These are phyloP conservation scores for Pachypanchax playfairii DNA, from an alignment of 2,113 vertebrate genomes.

Conservation along the genomic window DNA sequence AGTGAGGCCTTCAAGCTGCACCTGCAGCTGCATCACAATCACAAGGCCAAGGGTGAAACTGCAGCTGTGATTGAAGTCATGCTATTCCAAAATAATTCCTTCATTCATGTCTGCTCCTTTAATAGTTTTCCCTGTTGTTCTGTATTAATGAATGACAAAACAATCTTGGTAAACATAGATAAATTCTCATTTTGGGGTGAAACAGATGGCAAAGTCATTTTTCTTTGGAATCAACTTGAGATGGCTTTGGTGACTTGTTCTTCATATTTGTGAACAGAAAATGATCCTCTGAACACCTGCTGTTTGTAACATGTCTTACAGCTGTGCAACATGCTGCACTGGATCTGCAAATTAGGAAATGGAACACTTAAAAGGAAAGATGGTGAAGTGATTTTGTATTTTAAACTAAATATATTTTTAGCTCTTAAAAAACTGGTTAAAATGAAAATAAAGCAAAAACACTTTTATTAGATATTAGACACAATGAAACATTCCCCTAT, in stretches of 20 bases:
- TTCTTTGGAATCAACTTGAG: slow-evolving; percentile 8
- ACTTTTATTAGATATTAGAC: neutral
- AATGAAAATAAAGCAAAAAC: neutral
- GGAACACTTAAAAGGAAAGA: neutral
- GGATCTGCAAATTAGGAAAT: neutral
- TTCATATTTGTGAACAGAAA: slow-evolving; percentile 7
- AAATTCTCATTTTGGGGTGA: neutral
- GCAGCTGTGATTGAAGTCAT: slow-evolving; percentile 62
- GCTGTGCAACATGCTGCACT: neutral
- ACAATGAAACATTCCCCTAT: slow-evolving; percentile 1
- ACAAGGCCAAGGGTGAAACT: slow-evolving; percentile 53
- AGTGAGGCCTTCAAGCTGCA: slow-evolving; percentile 57
- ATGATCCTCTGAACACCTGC: neutral
- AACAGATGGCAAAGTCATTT: slow-evolving; percentile 26
- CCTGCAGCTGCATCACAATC: slow-evolving; percentile 68
- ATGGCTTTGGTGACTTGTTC: slow-evolving; percentile 12
- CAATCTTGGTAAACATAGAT: slow-evolving; percentile 8
- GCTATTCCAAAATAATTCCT: slow-evolving; percentile 27
- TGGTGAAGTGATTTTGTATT: neutral
- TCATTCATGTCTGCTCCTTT: slow-evolving; percentile 9
- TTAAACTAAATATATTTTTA: neutral
- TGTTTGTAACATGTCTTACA: neutral
- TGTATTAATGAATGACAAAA: slow-evolving; percentile 25
- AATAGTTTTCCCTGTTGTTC: slow-evolving; percentile 8
- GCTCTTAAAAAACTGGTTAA: too few species aligned